Conservation (phyloP, 2,113 vertebrate species). For the Xerus inauris region DNA sequence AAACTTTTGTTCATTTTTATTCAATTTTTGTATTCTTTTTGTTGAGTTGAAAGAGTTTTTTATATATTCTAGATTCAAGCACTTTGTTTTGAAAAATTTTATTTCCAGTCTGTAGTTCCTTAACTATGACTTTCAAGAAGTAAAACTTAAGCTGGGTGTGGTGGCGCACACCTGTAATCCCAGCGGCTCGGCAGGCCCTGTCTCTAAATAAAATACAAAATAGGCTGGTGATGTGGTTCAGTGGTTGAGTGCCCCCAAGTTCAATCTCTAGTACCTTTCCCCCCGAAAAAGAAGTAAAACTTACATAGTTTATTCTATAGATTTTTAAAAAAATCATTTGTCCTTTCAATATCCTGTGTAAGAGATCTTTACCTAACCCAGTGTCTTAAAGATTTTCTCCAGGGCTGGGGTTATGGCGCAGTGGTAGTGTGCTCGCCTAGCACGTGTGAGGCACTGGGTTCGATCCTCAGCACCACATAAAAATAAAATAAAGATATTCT, state of each 20-base stretch:
- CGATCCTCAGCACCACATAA: too few species aligned
- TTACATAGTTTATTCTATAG: neutral
- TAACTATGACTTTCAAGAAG: neutral
- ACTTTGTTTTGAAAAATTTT: constrained; percentile 52
- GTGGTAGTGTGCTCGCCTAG: too few species aligned
- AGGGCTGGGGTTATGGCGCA: too few species aligned
- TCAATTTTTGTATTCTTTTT: neutral
- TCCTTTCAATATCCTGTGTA: constrained; percentile 26
- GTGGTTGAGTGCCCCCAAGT: too few species aligned
- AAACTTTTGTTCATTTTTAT: neutral
- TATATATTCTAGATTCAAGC: neutral
- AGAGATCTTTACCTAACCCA: constrained; percentile 15
- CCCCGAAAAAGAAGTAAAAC: neutral
- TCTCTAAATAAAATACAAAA: too few species aligned
- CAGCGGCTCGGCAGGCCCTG: too few species aligned
- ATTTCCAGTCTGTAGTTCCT: neutral
- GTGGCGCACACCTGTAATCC: too few species aligned
- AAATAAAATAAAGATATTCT: too few species aligned
- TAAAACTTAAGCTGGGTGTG: neutral
- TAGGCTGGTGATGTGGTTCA: too few species aligned
- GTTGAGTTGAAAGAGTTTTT: neutral
- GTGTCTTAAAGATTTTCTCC: constrained; percentile 3
- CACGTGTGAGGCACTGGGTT: too few species aligned
- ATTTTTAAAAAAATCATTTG: neutral
- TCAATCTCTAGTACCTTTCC: too few species aligned